Evolutionary conservation across 2,888 invertebrate genomes (phyloP).

Genomic region (Eupsilia transversa): DNA sequence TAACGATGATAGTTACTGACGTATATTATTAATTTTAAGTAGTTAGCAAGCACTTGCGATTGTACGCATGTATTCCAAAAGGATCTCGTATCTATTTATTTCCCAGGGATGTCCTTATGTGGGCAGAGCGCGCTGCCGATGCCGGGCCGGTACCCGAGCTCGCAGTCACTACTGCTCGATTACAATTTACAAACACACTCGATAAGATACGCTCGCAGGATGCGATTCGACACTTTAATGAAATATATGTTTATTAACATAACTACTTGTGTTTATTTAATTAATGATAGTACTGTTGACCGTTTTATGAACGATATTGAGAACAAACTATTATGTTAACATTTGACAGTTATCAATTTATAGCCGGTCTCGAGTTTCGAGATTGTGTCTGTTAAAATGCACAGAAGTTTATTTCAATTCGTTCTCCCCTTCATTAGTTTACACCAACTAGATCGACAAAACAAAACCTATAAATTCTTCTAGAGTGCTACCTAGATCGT

Average conservation of each 20-base stretch:
- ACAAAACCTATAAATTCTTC: neutral
- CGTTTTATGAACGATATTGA: slow-evolving; percentile 14
- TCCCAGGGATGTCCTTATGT: slow-evolving; percentile 55
- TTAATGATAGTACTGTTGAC: slow-evolving; percentile 43
- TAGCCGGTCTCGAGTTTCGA: slow-evolving; percentile 1
- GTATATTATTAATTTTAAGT: neutral
- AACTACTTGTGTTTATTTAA: slow-evolving; percentile 58
- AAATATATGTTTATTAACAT: slow-evolving; percentile 59
- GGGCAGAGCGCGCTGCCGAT: slow-evolving; percentile 13
- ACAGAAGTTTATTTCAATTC: slow-evolving; percentile 13
- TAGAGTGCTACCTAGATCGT: neutral
- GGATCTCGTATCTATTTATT: slow-evolving; percentile 54
- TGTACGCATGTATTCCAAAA: slow-evolving; percentile 5
- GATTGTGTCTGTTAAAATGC: neutral
- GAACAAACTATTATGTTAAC: slow-evolving; percentile 12
- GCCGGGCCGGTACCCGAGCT: neutral
- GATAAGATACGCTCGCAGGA: slow-evolving; percentile 67
- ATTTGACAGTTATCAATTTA: slow-evolving; percentile 43
- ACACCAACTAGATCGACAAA: neutral
- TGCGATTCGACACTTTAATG: slow-evolving; percentile 65
- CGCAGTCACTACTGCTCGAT: slow-evolving; percentile 19
- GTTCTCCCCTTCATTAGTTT: slow-evolving; percentile 8
- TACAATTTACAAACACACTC: slow-evolving; percentile 68
- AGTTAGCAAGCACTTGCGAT: neutral
- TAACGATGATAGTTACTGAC: neutral